phyloP scores from a whole-genome alignment of 1,140 invertebrate species.

The Archivesica marissinica region DNA sequence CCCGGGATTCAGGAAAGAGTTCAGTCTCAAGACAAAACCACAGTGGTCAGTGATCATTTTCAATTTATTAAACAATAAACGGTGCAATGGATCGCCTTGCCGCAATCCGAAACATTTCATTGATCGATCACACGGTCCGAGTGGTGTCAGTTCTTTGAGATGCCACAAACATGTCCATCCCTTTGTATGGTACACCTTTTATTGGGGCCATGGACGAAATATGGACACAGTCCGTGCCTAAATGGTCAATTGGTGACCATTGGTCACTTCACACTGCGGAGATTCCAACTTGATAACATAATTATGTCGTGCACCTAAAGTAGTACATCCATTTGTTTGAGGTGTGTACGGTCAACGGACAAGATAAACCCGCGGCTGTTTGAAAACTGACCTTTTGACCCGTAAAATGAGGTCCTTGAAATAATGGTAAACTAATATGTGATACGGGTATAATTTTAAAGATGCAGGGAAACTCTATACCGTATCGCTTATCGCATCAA shows the following conservation, averaged over 20 bases:
- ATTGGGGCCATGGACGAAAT: constrained; percentile 4
- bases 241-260: constrained; percentile 23
- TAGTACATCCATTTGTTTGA: constrained; percentile 8
- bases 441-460: no score
- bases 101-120: background rate
- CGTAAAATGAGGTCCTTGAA: no score
- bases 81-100: constrained; percentile 12
- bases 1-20: background rate
- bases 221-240: background rate
- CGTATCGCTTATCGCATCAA: no score
- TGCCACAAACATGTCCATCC: constrained; percentile 47
- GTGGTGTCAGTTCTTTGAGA: constrained; percentile 21
- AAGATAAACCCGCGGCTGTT: constrained; percentile 19
- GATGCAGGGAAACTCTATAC: no score
- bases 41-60: constrained; percentile 3
- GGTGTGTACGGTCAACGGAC: constrained; percentile 16
- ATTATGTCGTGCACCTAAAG: constrained; percentile 24
- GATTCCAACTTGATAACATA: constrained; percentile 19
- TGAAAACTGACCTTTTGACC: constrained; percentile 29
- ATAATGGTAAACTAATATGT: no score
- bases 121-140: background rate
- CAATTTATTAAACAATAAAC: background rate
- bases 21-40: background rate
- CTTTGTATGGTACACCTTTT: constrained; percentile 9
- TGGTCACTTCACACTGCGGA: background rate